phyloP scores from a whole-genome alignment of 2,113 vertebrate genomes.

The Microtus pennsylvanicus region DNA sequence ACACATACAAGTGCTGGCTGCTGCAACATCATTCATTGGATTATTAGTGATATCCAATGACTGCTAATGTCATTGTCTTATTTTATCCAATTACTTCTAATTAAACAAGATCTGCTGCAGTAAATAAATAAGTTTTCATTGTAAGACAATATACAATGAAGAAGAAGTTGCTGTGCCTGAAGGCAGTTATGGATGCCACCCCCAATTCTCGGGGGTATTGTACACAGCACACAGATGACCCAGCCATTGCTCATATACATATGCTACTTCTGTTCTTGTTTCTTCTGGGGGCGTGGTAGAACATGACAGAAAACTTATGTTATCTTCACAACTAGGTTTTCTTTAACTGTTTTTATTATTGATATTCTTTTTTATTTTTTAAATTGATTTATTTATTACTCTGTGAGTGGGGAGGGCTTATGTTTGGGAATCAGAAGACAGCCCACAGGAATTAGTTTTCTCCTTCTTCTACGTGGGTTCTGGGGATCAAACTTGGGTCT shows the following conservation, averaged over 20 bases:
- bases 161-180: not conserved
- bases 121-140: not conserved
- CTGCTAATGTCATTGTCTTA: not conserved
- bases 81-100: constrained; percentile 12
- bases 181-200: not conserved
- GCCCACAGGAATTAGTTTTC: no score
- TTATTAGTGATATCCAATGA: not conserved
- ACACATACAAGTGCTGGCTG: not conserved
- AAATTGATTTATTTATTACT: not conserved
- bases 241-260: not conserved
- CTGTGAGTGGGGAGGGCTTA: not conserved
- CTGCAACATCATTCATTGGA: no score
- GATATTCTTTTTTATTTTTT: not conserved
- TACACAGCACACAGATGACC: not conserved
- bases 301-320: not conserved
- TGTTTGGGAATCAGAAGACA: not conserved
- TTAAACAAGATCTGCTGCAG: not conserved
- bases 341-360: not conserved
- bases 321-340: not conserved
- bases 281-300: not conserved
- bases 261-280: not conserved
- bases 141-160: not conserved
- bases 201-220: not conserved
- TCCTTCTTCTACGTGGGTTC: fast-evolving
- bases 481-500: not conserved